Evolutionary conservation across 2,113 vertebrate genomes (phyloP), one percentile per base, ranked within the genome.

Genomic region (Myxocyprinus asiaticus): DNA sequence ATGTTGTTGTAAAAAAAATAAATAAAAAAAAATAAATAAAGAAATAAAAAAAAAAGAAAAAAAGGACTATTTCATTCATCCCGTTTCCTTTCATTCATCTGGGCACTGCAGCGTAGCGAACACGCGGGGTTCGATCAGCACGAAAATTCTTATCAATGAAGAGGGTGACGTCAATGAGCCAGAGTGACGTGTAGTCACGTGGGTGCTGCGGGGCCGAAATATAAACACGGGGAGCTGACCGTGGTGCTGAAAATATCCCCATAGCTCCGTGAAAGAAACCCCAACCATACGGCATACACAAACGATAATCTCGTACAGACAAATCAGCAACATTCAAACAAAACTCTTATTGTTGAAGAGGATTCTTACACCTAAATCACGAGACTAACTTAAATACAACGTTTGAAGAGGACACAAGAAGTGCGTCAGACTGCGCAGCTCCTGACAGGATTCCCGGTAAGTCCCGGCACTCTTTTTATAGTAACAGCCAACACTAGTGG

Each of bases 121-220:
- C 75, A 78, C 78, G 76, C 76, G 58, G 74, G 74, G 78, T 87
- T 84, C 78, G 81, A 84, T 85, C 86, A 73, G 83, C 79, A 76
- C 76, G 73, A 81, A 83, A 80, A 86, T 85, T 87, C 88, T 89
- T 89, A 89, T 89, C 87, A 89, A 89, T 88, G 88, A 74, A 86
- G 67, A 50, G 62, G 73, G 51, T 78, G 79, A 87, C 88, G 88
- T 88, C 88, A 89, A 87, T 86, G 79, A 75, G 70, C 42, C 67
- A 58, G 68, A 79, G 67, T 85, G 87, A 89, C 80, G 84, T 83
- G 33, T 4, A 9, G 72, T 85, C 86, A 89, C 85, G 81, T 88
- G 86, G 69, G 48, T 48, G 45, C 79, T 76, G 66, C 47, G 65
- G 69, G 77, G 78, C 48, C 73, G 78, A 71, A 84, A 81, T 88